These are phyloP conservation scores for Nemotelus nigrinus DNA, from an alignment of 2,888 invertebrate species.

Conservation along the genomic window DNA sequence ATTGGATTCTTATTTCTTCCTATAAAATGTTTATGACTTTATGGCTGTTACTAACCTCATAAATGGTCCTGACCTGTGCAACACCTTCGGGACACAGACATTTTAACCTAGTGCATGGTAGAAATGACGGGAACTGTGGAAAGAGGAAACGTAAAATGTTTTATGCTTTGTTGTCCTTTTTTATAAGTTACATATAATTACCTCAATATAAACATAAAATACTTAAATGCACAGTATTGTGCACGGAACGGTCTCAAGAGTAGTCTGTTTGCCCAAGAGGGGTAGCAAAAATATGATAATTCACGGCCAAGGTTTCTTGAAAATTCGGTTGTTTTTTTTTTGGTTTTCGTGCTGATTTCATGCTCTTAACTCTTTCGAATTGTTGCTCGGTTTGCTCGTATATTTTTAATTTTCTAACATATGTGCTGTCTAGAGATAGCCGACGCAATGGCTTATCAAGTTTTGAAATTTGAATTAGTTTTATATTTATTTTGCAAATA, in stretches of 20 bases:
- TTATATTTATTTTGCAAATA: too few species aligned
- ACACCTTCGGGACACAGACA: constrained; percentile 21
- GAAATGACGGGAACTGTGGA: not conserved
- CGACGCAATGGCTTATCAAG: too few species aligned
- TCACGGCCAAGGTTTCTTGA: constrained; percentile 24
- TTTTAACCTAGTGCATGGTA: not conserved
- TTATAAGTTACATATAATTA: constrained; percentile 30
- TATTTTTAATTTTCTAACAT: too few species aligned
- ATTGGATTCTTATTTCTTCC: constrained; percentile 46
- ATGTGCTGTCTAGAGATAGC: too few species aligned
- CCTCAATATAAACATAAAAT: constrained; percentile 35
- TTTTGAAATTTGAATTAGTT: too few species aligned
- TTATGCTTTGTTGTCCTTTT: constrained; percentile 42
- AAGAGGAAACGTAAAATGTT: constrained; percentile 36
- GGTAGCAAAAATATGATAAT: constrained; percentile 24
- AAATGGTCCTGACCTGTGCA: constrained; percentile 43
- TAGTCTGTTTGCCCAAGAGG: not conserved
- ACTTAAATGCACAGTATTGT: constrained; percentile 26
- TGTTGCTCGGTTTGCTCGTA: too few species aligned
- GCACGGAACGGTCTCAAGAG: not conserved
- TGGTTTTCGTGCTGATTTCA: not conserved
- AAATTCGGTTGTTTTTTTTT: too few species aligned
- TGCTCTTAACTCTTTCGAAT: not conserved
- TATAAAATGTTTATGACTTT: constrained; percentile 49
- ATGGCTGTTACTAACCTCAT: constrained; percentile 49